Base-by-base conservation (phyloP, 30 jellyfish, hydroid and myxozoan species). In the Cassiopea andromeda region DNA sequence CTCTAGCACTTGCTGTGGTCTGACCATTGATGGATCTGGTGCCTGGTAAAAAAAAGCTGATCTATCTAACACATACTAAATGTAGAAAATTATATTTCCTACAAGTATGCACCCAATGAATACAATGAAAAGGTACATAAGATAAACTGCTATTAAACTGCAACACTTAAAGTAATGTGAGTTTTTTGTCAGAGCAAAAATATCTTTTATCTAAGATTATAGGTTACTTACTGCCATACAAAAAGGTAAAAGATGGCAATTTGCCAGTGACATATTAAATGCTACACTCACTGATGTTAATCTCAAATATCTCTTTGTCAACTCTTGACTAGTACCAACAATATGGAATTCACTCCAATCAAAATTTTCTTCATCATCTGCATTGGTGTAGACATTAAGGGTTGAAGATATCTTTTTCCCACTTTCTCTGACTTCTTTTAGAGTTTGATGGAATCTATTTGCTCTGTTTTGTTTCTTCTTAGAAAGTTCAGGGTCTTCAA, bases 11-110 rank as follows among this genome's bases (percentile, higher is more conserved):
- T 86, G 44, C 57, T 60, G 94, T 15, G 99, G 99, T 45, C 99
- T 90, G 59, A 97, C 99, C 73, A 98, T 93, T 6, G 98, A 71
- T 61, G 98, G 98, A 50, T 97, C 98, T 49, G 99, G 99, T n/a
- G 99, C 98, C 99, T 97, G 60, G 64, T 3, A 10, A 10, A 54
- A 54, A 50, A 6, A 54, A 54, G 7, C 7, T 3, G 64, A 6
- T 54, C 12, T 54, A 3, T 3, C 64, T 54, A 54, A 64, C 15
- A 64, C 19, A 4, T 64, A 0, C 73, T 1, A 78, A 54, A 78
- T n/a, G 50, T 15, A 16, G 45, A 47, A 8, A 60, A 27, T 27
- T n/a, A n/a, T n/a, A n/a, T n/a, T n/a, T 27, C 38, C 38, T 27
- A 27, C 38, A 27, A 27, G 38, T 27, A 27, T 27, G 38, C 38